phyloP scores from a whole-genome alignment of 2,113 vertebrate species.

The Copsychus sechellarum region DNA sequence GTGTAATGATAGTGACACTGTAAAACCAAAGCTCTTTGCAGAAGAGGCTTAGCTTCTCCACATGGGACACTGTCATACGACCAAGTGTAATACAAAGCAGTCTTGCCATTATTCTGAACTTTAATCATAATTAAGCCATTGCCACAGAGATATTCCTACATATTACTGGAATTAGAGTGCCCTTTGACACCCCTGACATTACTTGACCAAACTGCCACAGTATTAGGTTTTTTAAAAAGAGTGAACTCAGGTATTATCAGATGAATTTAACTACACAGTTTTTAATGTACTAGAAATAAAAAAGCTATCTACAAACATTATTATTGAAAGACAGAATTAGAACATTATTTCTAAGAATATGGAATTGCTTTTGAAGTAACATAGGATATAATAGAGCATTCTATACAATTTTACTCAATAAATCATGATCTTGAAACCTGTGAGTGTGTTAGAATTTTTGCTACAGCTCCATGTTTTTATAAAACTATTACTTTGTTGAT shows the following conservation, averaged over 20 bases:
- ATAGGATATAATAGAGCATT: background rate
- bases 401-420: background rate
- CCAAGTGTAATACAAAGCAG: background rate
- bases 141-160: constrained; percentile 4
- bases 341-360: background rate
- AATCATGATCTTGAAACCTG: background rate
- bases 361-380: background rate
- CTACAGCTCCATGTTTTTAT: background rate
- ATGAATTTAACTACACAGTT: background rate
- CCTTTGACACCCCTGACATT: constrained; percentile 29
- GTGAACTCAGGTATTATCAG: background rate
- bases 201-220: background rate
- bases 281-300: background rate
- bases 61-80: background rate
- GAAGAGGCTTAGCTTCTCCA: constrained; percentile 23
- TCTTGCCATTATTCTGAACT: constrained; percentile 11
- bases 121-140: constrained; percentile 51
- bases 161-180: constrained; percentile 40
- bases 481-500: background rate
- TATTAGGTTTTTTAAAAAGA: constrained; percentile 23
- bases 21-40: constrained; percentile 30
- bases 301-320: background rate
- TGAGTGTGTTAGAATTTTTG: background rate
- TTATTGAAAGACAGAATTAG: background rate
- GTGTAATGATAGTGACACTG: background rate